Evolutionary conservation across 2,888 invertebrate species (phyloP), one percentile per base, ranked within the genome.

Genomic region (Cephus runcator): DNA sequence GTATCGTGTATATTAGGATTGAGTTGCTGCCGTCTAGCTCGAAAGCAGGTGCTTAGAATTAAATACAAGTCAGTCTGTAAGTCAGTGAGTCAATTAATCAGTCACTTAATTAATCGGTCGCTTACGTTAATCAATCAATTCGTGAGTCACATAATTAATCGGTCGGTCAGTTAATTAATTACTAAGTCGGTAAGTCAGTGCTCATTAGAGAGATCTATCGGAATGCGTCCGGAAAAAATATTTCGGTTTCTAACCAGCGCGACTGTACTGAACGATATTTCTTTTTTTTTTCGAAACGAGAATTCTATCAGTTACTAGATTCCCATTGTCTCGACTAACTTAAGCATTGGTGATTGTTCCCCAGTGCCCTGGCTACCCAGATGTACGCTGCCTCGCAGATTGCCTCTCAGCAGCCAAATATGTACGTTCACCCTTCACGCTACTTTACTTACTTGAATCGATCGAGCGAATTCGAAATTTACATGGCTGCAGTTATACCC

Each of bases 331-430:
- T 90, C 87, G 88, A 91, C 90, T 91, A 91, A 91, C 87, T 90
- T 89, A 91, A 91, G 90, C 91, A 91, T 91, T 91, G 91, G 91
- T 91, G 91, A 91, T 91, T 91, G 90, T 91, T 95, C 94, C 95
- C 95, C 96, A 97, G 97, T 96, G 97, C 97, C 96, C 97, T 97
- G 95, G 97, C 97, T 95, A 96, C 97, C 94, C 97, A 97, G 96
- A 97, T 97, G 97, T 96, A 96, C 95, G 97, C 96, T 93, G 95
- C 95, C 94, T 95, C 96, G 93, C 97, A 97, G 95, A 95, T 96
- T 93, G 96, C 96, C 93, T 95, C 96, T 93, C 97, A 97, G 94
- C 97, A 97, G 94, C 97, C 97, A 95, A 95, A 96, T 95, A 97
- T 97, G 97, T 97, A 97, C 94, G 97, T 96, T 92, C 87, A 91